Conservation (phyloP, 2,888 invertebrate species). For the Sylvicola fuscatus region DNA sequence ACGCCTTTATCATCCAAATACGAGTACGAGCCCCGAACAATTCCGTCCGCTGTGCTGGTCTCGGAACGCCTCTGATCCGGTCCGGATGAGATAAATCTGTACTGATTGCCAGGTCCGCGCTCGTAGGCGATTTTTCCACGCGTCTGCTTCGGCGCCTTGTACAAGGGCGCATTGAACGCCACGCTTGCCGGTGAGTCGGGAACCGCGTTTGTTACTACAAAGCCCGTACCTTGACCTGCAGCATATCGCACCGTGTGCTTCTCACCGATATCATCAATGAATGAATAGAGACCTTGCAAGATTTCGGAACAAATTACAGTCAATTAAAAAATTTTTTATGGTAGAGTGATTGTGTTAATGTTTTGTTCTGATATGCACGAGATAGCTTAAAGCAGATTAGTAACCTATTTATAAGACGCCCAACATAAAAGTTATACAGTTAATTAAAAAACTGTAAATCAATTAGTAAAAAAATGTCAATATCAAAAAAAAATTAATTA, state of each 20-base stretch:
- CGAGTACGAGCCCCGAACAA: slow-evolving; percentile 56
- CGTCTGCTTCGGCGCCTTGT: slow-evolving; percentile 37
- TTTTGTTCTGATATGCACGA: too few relatives aligned
- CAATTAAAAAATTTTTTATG: too few relatives aligned
- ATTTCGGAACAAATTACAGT: background rate
- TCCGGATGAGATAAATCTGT: slow-evolving; percentile 53
- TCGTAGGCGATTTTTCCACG: slow-evolving; percentile 53
- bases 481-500: too few relatives aligned
- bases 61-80: slow-evolving; percentile 58
- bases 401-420: too few relatives aligned
- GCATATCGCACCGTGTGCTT: slow-evolving; percentile 54
- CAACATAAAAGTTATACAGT: too few relatives aligned
- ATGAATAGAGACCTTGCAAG: slow-evolving; percentile 42
- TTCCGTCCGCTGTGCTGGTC: slow-evolving; percentile 46
- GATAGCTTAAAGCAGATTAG: too few relatives aligned
- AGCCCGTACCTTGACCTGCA: slow-evolving; percentile 55
- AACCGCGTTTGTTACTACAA: slow-evolving; percentile 51
- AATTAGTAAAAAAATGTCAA: too few relatives aligned
- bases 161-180: slow-evolving; percentile 40
- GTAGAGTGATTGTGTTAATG: too few relatives aligned
- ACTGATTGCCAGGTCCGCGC: slow-evolving; percentile 49
- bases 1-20: slow-evolving; percentile 60
- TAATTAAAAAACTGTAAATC: too few relatives aligned
- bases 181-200: slow-evolving; percentile 38
- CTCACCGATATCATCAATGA: slow-evolving; percentile 53